Base-by-base conservation (phyloP, 2,888 invertebrate genomes). In the Pseudanteris insignis region DNA sequence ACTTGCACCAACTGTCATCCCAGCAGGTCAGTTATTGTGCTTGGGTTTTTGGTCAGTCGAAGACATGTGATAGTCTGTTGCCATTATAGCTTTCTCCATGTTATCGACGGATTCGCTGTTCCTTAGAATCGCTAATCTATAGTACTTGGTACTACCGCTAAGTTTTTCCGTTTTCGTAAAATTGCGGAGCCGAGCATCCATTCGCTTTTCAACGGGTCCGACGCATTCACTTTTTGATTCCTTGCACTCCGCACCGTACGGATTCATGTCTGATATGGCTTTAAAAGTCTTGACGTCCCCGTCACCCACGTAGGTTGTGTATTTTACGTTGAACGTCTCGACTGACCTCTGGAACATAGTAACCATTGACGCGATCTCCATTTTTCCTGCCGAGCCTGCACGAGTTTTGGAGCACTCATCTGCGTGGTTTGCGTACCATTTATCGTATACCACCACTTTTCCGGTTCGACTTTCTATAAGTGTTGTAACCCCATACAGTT, bases 401-500 rank as follows among this genome's bases (percentile, higher is more conserved):
- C 68, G 65, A 40, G 33, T 58, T 26, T 37, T 51, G 11, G 44
- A 28, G 26, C 65, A 68, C 34, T 38, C 28, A 40, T 67, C 66
- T 54, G 62, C 15, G 36, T 68, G 65, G 1, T 46, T 21, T 57
- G 51, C 59, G 30, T 61, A 64, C 67, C 64, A 67, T 9, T 51
- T 33, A 24, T 53, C 29, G 51, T 61, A 65, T 25, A 57, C 65
- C 7, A 34, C 47, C 2, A 68, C 59, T 65, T 67, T 67, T 10
- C 64, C 65, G 10, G 37, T 47, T 21, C 47, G 63, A 32, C 62
- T 57, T 13, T 50, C 65, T 14, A 65, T 67, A 2, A 69, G 54
- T 9, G 65, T 63, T 24, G 67, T 59, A 24, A 66, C 64, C 40
- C 69, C 67, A 57, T 43, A 69, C 32, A 70, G 36, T 8, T 67